Base-by-base conservation (phyloP, 2,888 invertebrate genomes). In the Cantharis lateralis region DNA sequence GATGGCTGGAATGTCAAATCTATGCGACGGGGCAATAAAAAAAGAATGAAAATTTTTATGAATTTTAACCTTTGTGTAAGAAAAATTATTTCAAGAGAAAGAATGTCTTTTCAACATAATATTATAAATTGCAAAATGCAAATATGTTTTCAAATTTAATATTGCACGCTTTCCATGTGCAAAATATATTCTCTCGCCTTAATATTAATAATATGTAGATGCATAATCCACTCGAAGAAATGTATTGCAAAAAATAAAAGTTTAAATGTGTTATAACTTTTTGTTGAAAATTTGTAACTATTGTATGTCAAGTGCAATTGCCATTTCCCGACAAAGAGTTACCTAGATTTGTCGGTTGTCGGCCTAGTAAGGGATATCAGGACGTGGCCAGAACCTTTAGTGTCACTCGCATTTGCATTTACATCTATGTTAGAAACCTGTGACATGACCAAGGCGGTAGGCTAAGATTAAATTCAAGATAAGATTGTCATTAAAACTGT, bases 391-490 rank as follows among this genome's bases (percentile, higher is more conserved):
- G 76, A 70, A 76, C 74, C 74, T 75, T 71, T 73, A 71, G 71
- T 78, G 78, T 76, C 78, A 76, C 74, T 66, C 82, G 82, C 81
- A 86, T 86, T 86, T 85, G 86, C 86, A 86, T 86, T 86, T 85
- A 85, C 86, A 86, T 85, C 84, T 84, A 85, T 84, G 85, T 84
- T 84, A 81, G 84, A 83, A 83, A 84, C 83, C 83, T 82, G 82
- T 82, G 84, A 86, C 86, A 85, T 82, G 86, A 83, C 84, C 84
- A 84, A 86, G 86, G 85, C 85, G 86, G 85, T 84, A 82, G 83
- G 84, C 84, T 83, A 83, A 84, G 85, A 85, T 85, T 82, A 82
- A 83, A 84, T 83, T 82, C 82, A 75, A 81, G 85, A 85, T 85
- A 86, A 84, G 85, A 83, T 82, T 83, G 80, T 84, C 81, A 80